A percentile compares a stretch with the other conserved stretches of the same genome.
Evolutionary conservation across 1,140 invertebrate genomes (phyloP).

Genomic region (Diprion similis): DNA sequence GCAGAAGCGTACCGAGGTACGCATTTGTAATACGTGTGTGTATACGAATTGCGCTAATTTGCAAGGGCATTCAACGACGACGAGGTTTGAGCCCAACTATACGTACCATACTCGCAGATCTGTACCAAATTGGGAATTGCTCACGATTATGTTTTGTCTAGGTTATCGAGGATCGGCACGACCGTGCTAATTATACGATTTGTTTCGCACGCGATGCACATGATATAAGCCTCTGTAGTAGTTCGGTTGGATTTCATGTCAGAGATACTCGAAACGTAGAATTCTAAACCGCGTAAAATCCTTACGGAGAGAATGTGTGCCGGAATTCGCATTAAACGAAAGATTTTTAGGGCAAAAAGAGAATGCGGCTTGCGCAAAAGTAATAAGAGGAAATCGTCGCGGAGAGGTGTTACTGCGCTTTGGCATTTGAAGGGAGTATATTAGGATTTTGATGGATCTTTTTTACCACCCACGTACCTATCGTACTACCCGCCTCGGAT

Average conservation of each 20-base stretch:
- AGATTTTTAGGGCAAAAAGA: not conserved
- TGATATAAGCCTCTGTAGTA: not conserved
- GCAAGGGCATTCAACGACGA: not conserved
- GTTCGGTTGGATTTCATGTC: not conserved
- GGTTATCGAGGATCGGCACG: not conserved
- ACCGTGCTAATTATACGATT: not conserved
- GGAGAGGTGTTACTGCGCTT: not conserved
- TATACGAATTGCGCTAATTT: not conserved
- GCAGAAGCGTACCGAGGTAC: not conserved
- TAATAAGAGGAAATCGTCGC: not conserved
- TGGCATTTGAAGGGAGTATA: not conserved
- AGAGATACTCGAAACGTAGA: not conserved
- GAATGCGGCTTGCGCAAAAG: not conserved
- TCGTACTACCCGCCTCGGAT: not conserved
- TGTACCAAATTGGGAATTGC: not conserved
- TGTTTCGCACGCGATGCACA: not conserved
- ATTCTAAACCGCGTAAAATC: no score
- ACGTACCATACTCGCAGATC: not conserved
- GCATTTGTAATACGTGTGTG: not conserved
- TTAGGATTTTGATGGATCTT: conserved; percentile 7
- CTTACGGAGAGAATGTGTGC: no score
- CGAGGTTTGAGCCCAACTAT: not conserved
- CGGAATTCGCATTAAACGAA: not conserved
- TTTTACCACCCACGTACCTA: not conserved
- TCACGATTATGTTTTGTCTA: not conserved